A percentile compares a stretch with the other conserved stretches of the same genome.
Conservation (phyloP, 2,888 invertebrate genomes). For the Drosophila affinis region DNA sequence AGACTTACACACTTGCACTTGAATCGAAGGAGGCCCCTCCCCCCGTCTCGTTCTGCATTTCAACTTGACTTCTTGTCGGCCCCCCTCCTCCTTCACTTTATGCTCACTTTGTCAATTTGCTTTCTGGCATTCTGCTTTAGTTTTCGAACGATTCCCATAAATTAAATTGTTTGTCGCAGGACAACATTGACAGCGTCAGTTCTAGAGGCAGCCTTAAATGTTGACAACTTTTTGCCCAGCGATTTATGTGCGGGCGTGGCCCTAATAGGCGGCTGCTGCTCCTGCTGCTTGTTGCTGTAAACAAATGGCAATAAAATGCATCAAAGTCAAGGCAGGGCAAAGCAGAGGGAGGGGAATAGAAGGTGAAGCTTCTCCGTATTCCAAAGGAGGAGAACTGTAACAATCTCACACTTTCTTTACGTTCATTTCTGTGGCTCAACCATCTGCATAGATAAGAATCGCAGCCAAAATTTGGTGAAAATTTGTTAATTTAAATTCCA, state of each 20-base stretch:
- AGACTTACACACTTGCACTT: slow-evolving; percentile 42
- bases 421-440: slow-evolving; percentile 1
- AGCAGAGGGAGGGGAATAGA: background rate
- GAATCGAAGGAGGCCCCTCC: slow-evolving; percentile 52
- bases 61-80: slow-evolving; percentile 34
- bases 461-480: slow-evolving; percentile 39
- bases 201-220: slow-evolving; percentile 49
- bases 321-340: slow-evolving; percentile 8
- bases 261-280: background rate
- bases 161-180: slow-evolving; percentile 78
- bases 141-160: slow-evolving; percentile 76
- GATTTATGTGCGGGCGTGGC: slow-evolving; percentile 20
- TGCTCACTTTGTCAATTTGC: slow-evolving; percentile 65
- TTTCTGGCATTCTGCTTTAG: slow-evolving; percentile 73
- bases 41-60: slow-evolving; percentile 39
- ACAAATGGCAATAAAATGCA: slow-evolving; percentile 8
- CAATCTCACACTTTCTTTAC: slow-evolving; percentile 57
- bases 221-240: slow-evolving; percentile 6
- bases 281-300: background rate
- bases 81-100: slow-evolving; percentile 26
- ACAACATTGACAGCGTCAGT: slow-evolving; percentile 54
- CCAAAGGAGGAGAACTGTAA: background rate
- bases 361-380: background rate
- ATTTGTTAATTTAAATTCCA: slow-evolving; percentile 77
- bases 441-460: slow-evolving; percentile 64